Percentiles rank a stretch among this genome's conserved stretches.
Evolutionary conservation across 2,113 vertebrate genomes (phyloP).

Genomic region (Myotis yumanensis): DNA sequence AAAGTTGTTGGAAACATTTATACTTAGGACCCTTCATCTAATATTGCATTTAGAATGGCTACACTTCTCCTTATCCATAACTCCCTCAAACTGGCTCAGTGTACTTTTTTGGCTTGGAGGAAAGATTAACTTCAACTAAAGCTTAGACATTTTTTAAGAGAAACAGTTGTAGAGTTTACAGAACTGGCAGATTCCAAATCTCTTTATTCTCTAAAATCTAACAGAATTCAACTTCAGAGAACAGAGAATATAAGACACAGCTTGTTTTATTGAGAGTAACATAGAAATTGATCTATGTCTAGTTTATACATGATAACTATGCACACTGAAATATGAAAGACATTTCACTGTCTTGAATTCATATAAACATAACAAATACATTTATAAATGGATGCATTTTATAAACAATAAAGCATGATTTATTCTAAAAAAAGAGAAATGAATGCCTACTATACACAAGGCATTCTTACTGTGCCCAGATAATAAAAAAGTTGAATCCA

Average conservation of each 20-base stretch:
- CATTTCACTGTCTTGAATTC: slow-evolving; percentile 19
- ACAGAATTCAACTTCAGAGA: slow-evolving; percentile 64
- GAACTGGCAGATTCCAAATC: not conserved
- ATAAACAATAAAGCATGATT: not conserved
- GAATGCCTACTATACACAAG: not conserved
- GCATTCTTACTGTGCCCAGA: not conserved
- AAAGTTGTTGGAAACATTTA: not conserved
- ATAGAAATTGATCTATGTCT: slow-evolving; percentile 23
- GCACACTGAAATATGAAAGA: slow-evolving; percentile 49
- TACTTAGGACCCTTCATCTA: not conserved
- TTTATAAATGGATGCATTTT: not conserved
- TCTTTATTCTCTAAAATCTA: slow-evolving; percentile 49
- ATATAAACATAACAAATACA: not conserved
- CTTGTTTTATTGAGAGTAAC: slow-evolving; percentile 45
- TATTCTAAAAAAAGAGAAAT: not conserved
- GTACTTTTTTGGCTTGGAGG: not conserved
- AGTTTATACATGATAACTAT: slow-evolving; percentile 15
- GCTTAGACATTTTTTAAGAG: slow-evolving; percentile 49
- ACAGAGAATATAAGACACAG: slow-evolving; percentile 1
- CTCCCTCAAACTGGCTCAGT: not conserved
- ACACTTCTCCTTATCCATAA: not conserved
- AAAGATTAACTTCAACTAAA: slow-evolving; percentile 49
- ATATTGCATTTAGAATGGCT: not conserved
- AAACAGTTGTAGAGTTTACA: not conserved
- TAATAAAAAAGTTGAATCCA: not conserved